Base-by-base conservation (phyloP, 2,113 vertebrate genomes). In the Scortum barcoo region DNA sequence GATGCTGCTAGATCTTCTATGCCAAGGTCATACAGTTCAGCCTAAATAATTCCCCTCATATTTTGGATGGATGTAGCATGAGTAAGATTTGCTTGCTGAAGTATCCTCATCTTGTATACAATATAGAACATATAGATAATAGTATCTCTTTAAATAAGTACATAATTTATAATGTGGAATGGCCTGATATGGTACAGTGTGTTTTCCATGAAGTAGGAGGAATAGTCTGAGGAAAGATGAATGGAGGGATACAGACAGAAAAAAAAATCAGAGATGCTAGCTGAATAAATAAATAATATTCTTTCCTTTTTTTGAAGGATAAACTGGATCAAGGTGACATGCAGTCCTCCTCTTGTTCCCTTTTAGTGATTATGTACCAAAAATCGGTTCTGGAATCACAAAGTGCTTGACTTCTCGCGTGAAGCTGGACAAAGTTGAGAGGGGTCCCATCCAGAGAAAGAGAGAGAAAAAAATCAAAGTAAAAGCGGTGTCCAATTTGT, bases 111-210 rank as follows among this genome's bases (percentile, higher is more conserved):
- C 68, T 90, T 81, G 92, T 93, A 89, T 90, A 93, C 92, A 90
- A 92, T 92, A 93, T 90, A 93, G 85, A 93, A 91, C 90, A 92
- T 83, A 84, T 84, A 87, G 80, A 81, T 92, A 73, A 82, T 88
- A 89, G 53, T 82, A 78, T 89, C 78, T 89, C 68, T 76, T 92
- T 86, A 93, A 91, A 91, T 92, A 91, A 92, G 88, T 88, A 92
- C 85, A 92, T 89, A 69, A 88, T 88, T 84, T 76, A 76, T 82
- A 48, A 78, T 54, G 80, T 89, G 87, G 56, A 54, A 89, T 78
- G 89, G 54, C 78, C 80, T 74, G 38, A 30, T 86, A 77, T 86
- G 89, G 76, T 89, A 88, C 86, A 86, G 74, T 80, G 83, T 67
- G 72, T 89, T 70, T 69, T 81, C 48, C 42, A 24, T 66, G 44